A percentile compares a stretch with the other conserved stretches of the same genome.
Conservation (phyloP, 2,113 vertebrate species). For the Scopus umbretta region DNA sequence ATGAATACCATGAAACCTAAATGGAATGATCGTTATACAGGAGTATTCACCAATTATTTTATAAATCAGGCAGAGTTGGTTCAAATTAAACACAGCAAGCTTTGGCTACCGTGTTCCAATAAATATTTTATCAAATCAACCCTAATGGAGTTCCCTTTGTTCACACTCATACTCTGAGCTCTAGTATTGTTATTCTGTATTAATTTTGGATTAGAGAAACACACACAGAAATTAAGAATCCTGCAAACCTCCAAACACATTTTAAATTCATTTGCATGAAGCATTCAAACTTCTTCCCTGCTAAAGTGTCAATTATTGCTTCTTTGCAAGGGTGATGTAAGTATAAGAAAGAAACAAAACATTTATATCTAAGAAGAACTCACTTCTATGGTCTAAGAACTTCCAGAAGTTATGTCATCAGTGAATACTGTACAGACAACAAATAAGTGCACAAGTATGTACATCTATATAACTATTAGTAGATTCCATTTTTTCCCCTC, state of each 20-base stretch:
- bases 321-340: background rate
- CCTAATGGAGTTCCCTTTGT: background rate
- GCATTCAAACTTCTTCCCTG: background rate
- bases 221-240: background rate
- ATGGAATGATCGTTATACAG: accelerated
- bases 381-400: background rate
- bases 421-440: background rate
- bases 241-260: background rate
- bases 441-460: background rate
- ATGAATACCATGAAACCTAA: background rate
- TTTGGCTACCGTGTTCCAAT: background rate
- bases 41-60: background rate
- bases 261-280: background rate
- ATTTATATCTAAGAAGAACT: background rate
- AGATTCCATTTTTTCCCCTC: background rate
- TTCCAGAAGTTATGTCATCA: background rate
- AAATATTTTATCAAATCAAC: background rate
- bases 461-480: background rate
- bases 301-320: background rate
- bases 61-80: background rate
- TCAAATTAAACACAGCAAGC: background rate
- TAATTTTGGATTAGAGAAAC: background rate
- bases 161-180: background rate
- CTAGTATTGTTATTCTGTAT: background rate
- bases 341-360: background rate